Evolutionary conservation across 2,888 invertebrate genomes (phyloP).

Genomic region (Drosophila limbata): DNA sequence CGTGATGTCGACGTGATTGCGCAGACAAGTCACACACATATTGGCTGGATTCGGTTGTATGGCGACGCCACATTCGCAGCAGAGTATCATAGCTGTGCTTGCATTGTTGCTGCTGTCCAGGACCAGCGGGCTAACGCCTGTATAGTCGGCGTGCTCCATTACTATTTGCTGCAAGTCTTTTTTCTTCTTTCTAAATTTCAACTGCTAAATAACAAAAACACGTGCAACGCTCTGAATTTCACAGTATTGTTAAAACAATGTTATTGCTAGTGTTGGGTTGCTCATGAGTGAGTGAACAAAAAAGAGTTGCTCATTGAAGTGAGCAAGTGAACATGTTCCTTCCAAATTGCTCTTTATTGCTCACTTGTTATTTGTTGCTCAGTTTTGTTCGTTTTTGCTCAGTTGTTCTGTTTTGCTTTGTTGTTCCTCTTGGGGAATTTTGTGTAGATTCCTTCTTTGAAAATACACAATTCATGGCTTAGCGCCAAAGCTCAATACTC

Average conservation of each 20-base stretch:
- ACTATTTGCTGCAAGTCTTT: not conserved
- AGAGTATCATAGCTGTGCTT: constrained; percentile 86
- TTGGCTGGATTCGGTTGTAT: constrained; percentile 98
- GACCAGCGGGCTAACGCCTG: constrained; percentile 50
- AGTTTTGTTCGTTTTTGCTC: no score
- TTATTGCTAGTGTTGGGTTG: no score
- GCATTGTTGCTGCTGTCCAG: constrained; percentile 20
- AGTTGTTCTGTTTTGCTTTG: no score
- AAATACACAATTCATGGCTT: no score
- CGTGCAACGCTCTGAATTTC: constrained; percentile 40
- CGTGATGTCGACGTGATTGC: constrained; percentile 97
- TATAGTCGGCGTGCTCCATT: constrained; percentile 62
- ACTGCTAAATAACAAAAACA: constrained; percentile 44
- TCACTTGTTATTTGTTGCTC: no score
- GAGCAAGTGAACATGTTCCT: no score
- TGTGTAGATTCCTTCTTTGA: no score
- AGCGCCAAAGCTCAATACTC: no score
- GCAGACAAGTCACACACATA: constrained; percentile 98
- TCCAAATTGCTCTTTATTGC: no score
- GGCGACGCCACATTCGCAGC: constrained; percentile 96
- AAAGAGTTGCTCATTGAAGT: no score
- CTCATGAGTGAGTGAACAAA: no score
- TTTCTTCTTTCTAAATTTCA: constrained; percentile 9
- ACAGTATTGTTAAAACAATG: constrained; percentile 20
- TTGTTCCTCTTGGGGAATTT: no score